Evolutionary conservation across 64 coral and sea anemone genomes (phyloP).

Genomic region (Pachyseris speciosa): DNA sequence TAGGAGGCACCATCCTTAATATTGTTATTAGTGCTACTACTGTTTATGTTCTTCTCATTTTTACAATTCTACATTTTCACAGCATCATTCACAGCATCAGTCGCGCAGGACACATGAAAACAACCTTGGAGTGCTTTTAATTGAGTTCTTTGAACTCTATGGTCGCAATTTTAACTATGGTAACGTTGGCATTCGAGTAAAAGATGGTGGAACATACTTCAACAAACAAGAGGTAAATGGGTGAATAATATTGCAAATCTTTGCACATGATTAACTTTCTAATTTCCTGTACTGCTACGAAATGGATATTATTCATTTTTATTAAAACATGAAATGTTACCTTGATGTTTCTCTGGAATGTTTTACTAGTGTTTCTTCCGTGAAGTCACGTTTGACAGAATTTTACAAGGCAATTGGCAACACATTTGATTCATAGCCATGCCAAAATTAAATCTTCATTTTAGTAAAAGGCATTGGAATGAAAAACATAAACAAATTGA

Average conservation of each 20-base stretch:
- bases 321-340: too few relatives aligned
- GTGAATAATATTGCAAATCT: background rate
- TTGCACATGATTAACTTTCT: background rate
- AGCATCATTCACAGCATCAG: slow-evolving; percentile 65
- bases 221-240: slow-evolving; percentile 88
- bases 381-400: too few relatives aligned
- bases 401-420: too few relatives aligned
- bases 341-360: too few relatives aligned
- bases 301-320: too few relatives aligned
- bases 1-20: too few relatives aligned
- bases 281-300: background rate
- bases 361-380: too few relatives aligned
- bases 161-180: slow-evolving; percentile 93
- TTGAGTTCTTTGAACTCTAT: slow-evolving; percentile 99
- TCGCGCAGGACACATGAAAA: slow-evolving; percentile 38
- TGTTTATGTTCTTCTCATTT: background rate
- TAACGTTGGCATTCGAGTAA: slow-evolving; percentile 85
- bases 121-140: slow-evolving; percentile 92
- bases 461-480: too few relatives aligned
- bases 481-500: too few relatives aligned
- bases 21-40: background rate
- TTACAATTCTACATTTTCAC: background rate
- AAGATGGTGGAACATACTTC: slow-evolving; percentile 90
- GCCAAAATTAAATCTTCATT: too few relatives aligned
- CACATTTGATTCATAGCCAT: too few relatives aligned